phyloP scores from a whole-genome alignment of 92 coral and sea anemone genomes.

The Epizoanthus illoricatus region DNA sequence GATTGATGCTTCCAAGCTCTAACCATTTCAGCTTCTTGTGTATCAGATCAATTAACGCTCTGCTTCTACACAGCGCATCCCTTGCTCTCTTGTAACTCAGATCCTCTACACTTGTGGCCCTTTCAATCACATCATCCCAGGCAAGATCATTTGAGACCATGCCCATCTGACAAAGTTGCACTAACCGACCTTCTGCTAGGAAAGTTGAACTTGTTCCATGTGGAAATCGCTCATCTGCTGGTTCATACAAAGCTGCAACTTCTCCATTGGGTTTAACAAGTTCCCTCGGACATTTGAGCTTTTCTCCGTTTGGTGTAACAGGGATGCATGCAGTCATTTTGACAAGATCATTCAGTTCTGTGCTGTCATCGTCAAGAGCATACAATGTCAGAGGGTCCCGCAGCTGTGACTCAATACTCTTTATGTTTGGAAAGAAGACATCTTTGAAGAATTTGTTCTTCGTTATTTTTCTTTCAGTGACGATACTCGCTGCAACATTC shows the following conservation, averaged over 20 bases:
- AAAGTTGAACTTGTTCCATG: constrained; percentile 30
- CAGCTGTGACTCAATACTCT: neutral
- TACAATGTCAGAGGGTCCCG: constrained; percentile 59
- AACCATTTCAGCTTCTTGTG: constrained; percentile 30
- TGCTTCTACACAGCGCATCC: constrained; percentile 34
- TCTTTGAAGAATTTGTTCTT: constrained; percentile 50
- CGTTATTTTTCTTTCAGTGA: constrained; percentile 27
- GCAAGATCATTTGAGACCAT: constrained; percentile 67
- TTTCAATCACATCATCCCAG: constrained; percentile 75
- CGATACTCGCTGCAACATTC: constrained; percentile 17
- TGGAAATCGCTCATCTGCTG: constrained; percentile 76
- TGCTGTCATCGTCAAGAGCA: constrained; percentile 52
- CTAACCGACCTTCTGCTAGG: constrained; percentile 25
- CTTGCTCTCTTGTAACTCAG: constrained; percentile 16
- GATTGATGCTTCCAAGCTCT: neutral
- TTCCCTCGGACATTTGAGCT: constrained; percentile 59
- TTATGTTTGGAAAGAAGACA: constrained; percentile 59
- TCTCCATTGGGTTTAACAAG: constrained; percentile 58
- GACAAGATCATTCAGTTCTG: constrained; percentile 25
- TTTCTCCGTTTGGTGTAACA: constrained; percentile 56
- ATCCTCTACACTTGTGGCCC: constrained; percentile 59
- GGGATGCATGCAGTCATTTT: constrained; percentile 59
- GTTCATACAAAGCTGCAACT: constrained; percentile 49
- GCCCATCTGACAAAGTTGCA: constrained; percentile 63
- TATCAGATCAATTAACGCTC: constrained; percentile 40